Base-by-base conservation (phyloP, 1,140 invertebrate species). In the Adelges cooleyi region DNA sequence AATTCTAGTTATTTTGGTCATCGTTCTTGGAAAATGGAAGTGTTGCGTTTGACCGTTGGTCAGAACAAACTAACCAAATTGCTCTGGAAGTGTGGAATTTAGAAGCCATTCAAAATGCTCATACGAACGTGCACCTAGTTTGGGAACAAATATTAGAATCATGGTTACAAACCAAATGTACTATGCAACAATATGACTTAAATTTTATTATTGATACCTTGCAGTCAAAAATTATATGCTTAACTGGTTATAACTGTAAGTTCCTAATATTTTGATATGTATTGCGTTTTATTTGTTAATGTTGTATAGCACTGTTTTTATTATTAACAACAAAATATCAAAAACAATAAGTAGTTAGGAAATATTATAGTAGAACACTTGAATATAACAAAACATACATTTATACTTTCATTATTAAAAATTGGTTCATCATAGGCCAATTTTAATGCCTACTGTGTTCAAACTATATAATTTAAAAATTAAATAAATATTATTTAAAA, bases 211-310 rank as follows among this genome's bases (percentile, higher is more conserved):
- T 62, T 22, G 25, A 48, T 46, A 17, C 42, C 1, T 17, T 62
- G 9, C 56, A 62, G 33, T 62, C 56, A 62, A 62, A 62, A 62
- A 62, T 62, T 40, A 48, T 62, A n/a, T 48, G 46, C 42, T 46
- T 62, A 48, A 62, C 56, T 48, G 56, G 56, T 2, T 46, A 62
- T 33, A 62, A 42, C 6, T 48, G 56, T 62, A 48, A 48, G 56
- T 56, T 44, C 11, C 8, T 15, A 18, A 42, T 42, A n/a, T n/a
- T n/a, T n/a, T n/a, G n/a, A n/a, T n/a, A n/a, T n/a, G n/a, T n/a
- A n/a, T n/a, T n/a, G n/a, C n/a, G n/a, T n/a, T n/a, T n/a, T n/a
- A n/a, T n/a, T n/a, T n/a, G n/a, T n/a, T n/a, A n/a, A n/a, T n/a
- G n/a, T n/a, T n/a, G n/a, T n/a, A n/a, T n/a, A n/a, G n/a, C n/a